Evolutionary conservation across 2,113 vertebrate species (phyloP).

Genomic region (Eublepharis macularius): DNA sequence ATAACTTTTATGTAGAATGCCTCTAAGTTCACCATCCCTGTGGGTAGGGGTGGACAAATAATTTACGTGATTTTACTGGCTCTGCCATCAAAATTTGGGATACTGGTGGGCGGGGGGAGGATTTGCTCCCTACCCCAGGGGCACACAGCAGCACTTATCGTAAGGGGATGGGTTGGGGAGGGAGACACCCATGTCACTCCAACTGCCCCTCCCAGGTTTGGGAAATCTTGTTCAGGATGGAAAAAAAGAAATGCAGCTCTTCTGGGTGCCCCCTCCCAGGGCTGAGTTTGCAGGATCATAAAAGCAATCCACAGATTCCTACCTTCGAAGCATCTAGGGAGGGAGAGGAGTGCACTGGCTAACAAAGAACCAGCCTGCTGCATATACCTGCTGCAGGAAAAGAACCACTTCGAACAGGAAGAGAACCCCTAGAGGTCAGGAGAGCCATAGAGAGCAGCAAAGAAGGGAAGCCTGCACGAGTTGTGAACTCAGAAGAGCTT

Average conservation of each 20-base stretch:
- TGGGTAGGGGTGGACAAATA: not conserved
- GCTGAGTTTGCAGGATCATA: not conserved
- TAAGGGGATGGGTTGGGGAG: constrained; percentile 11
- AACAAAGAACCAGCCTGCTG: constrained; percentile 63
- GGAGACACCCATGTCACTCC: not conserved
- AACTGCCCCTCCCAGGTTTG: not conserved
- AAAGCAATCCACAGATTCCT: rapidly evolving
- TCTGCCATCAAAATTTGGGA: not conserved
- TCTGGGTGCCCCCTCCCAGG: not conserved
- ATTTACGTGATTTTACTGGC: not conserved
- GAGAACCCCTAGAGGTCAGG: constrained; percentile 60
- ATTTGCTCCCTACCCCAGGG: constrained; percentile 45
- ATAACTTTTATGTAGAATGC: not conserved
- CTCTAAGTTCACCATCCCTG: not conserved
- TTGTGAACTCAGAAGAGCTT: not conserved
- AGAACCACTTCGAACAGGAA: constrained; percentile 61
- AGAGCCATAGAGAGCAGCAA: constrained; percentile 51
- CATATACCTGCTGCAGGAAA: constrained; percentile 61
- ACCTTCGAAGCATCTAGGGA: constrained; percentile 45
- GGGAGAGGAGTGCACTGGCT: constrained; percentile 26
- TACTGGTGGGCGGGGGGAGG: not conserved
- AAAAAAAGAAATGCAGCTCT: not conserved
- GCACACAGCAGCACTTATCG: constrained; percentile 5
- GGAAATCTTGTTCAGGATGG: not conserved
- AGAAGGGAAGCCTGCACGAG: constrained; percentile 1